Evolutionary conservation across 2,888 invertebrate genomes (phyloP).

Genomic region (Eupelmus urozonus): DNA sequence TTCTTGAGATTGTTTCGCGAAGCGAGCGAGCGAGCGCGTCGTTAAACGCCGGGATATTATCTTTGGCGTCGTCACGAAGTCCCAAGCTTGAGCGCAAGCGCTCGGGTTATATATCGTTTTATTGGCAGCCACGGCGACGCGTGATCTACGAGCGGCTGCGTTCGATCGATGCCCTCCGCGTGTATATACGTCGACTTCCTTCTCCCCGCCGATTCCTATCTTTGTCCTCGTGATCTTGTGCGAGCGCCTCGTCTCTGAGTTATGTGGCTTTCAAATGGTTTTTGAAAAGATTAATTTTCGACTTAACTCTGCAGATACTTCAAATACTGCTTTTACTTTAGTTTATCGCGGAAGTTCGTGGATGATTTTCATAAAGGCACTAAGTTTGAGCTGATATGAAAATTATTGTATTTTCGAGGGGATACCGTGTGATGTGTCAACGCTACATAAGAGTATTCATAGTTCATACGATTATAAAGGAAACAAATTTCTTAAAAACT

Average conservation of each 20-base stretch:
- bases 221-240: slow-evolving; percentile 51
- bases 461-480: no score
- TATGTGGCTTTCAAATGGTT: slow-evolving; percentile 38
- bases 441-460: no score
- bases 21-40: no score
- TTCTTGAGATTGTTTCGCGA: slow-evolving; percentile 68
- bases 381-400: no score
- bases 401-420: no score
- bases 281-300: slow-evolving; percentile 55
- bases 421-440: no score
- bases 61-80: slow-evolving; percentile 70
- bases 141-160: slow-evolving; percentile 60
- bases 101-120: slow-evolving; percentile 42
- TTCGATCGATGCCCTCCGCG: slow-evolving; percentile 54
- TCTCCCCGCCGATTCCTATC: slow-evolving; percentile 48
- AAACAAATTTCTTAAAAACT: no score
- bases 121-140: slow-evolving; percentile 47
- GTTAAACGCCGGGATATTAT: slow-evolving; percentile 72
- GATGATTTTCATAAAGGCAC: no score
- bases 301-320: no score
- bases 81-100: neutral
- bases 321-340: neutral
- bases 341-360: no score
- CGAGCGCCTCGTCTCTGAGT: slow-evolving; percentile 10
- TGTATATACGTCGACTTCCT: slow-evolving; percentile 35